Percentiles rank a stretch among this genome's conserved stretches.
Conservation (phyloP, 2,113 vertebrate genomes). For the Lethenteron reissneri region DNA sequence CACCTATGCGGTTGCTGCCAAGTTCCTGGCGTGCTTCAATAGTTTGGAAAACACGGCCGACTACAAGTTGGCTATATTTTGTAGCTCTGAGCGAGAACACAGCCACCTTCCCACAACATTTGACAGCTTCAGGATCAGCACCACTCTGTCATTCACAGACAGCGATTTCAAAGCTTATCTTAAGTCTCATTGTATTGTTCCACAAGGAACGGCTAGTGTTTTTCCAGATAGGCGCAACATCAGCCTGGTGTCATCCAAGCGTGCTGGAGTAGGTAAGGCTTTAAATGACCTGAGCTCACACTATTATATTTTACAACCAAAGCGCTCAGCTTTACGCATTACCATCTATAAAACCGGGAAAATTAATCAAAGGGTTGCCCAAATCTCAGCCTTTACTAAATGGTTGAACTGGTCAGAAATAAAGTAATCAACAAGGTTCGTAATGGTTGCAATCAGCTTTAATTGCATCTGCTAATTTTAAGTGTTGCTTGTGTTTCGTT, state of each 20-base stretch:
- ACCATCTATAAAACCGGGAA: too few relatives aligned
- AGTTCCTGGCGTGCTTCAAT: constrained; percentile 22
- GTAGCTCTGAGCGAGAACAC: constrained; percentile 24
- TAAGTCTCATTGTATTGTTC: constrained; percentile 19
- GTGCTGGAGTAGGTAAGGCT: constrained; percentile 30
- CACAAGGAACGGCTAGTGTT: constrained; percentile 8
- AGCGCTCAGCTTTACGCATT: too few relatives aligned
- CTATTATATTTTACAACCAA: too few relatives aligned
- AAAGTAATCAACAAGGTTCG: too few relatives aligned
- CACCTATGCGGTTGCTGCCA: constrained; percentile 27
- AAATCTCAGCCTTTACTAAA: too few relatives aligned
- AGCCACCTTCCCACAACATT: constrained; percentile 31
- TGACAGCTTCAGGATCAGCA: constrained; percentile 24
- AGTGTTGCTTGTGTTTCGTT: constrained; percentile 5
- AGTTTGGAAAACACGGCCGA: constrained; percentile 15
- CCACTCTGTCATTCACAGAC: constrained; percentile 13
- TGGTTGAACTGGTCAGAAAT: too few relatives aligned
- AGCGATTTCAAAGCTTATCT: constrained; percentile 19
- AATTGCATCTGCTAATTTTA: constrained; percentile 15
- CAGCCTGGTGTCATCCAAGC: constrained; percentile 26
- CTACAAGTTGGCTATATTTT: constrained; percentile 26
- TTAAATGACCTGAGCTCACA: too few relatives aligned
- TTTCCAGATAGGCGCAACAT: constrained; percentile 23
- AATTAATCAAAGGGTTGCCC: too few relatives aligned
- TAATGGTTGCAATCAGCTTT: too few relatives aligned